phyloP scores from a whole-genome alignment of 1,140 invertebrate species.

The Antheraea pernyi region DNA sequence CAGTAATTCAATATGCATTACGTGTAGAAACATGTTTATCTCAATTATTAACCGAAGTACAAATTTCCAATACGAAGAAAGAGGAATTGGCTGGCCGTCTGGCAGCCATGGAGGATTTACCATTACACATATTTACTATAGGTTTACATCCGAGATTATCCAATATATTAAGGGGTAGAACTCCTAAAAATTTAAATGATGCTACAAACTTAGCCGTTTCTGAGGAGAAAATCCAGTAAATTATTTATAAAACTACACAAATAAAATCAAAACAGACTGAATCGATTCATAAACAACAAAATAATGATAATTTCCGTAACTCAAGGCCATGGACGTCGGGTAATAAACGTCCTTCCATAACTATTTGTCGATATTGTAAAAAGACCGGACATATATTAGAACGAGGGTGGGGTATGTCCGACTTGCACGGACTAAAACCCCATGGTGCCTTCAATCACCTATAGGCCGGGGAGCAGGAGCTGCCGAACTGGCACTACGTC shows the following conservation, averaged over 20 bases:
- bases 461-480: too few species aligned
- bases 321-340: not conserved
- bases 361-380: conserved; percentile 5
- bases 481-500: too few species aligned
- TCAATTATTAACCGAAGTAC: not conserved
- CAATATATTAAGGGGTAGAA: conserved; percentile 4
- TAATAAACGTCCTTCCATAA: not conserved
- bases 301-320: not conserved
- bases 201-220: conserved; percentile 18
- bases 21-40: conserved; percentile 2
- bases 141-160: conserved; percentile 15
- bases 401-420: too few species aligned
- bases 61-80: conserved; percentile 11
- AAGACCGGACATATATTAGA: not conserved
- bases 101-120: conserved; percentile 20
- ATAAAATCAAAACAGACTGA: not conserved
- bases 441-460: too few species aligned
- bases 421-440: too few species aligned
- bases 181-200: conserved; percentile 12
- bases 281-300: not conserved
- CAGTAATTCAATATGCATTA: not conserved
- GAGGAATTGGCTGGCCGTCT: conserved; percentile 18
- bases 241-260: not conserved
- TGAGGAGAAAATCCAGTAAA: conserved; percentile 15
- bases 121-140: conserved; percentile 16